A percentile compares a stretch with the other conserved stretches of the same genome.
These are phyloP conservation scores for Cassiopea xamachana DNA, from an alignment of 30 jellyfish, hydroid and myxozoan genomes.

Conservation along the genomic window DNA sequence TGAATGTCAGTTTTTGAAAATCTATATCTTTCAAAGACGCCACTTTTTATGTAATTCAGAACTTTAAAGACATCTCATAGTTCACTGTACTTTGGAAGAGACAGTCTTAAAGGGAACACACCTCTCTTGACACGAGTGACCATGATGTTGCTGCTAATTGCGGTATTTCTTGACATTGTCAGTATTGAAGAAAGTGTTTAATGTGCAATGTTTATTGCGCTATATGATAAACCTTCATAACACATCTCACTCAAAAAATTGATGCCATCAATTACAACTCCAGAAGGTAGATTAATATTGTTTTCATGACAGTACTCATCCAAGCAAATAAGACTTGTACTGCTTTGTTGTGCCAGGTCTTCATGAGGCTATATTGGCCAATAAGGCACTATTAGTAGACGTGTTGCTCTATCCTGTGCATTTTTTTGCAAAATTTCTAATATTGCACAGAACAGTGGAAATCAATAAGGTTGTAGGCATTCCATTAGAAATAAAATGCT, in stretches of 20 bases:
- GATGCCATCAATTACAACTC: slow-evolving; percentile 14
- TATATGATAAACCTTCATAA: slow-evolving; percentile 6
- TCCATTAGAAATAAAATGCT: slow-evolving; percentile 53
- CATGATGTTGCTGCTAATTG: slow-evolving; percentile 10
- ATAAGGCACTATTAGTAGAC: slow-evolving; percentile 65
- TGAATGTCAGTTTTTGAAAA: background rate
- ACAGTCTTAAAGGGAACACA: slow-evolving; percentile 17
- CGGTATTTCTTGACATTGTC: background rate
- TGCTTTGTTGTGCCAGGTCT: slow-evolving; percentile 43
- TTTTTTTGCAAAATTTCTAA: slow-evolving; percentile 38
- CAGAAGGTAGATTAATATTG: slow-evolving; percentile 11
- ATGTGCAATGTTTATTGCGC: slow-evolving; percentile 38
- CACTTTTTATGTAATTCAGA: background rate
- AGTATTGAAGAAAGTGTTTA: slow-evolving; percentile 31
- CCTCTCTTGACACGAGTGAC: slow-evolving; percentile 51
- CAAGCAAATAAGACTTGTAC: background rate
- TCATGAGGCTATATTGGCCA: slow-evolving; percentile 81
- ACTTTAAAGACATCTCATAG: slow-evolving; percentile 46
- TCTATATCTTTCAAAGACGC: background rate
- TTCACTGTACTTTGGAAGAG: slow-evolving; percentile 21
- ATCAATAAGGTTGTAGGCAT: slow-evolving; percentile 33
- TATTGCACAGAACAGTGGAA: slow-evolving; percentile 56
- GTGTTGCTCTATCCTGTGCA: slow-evolving; percentile 53
- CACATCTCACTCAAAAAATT: slow-evolving; percentile 2
- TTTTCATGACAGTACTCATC: slow-evolving; percentile 25